Percentiles rank a stretch among this genome's conserved stretches.
These are phyloP conservation scores for Trachelus tabidus DNA, from an alignment of 2,888 invertebrate genomes.

Conservation along the genomic window DNA sequence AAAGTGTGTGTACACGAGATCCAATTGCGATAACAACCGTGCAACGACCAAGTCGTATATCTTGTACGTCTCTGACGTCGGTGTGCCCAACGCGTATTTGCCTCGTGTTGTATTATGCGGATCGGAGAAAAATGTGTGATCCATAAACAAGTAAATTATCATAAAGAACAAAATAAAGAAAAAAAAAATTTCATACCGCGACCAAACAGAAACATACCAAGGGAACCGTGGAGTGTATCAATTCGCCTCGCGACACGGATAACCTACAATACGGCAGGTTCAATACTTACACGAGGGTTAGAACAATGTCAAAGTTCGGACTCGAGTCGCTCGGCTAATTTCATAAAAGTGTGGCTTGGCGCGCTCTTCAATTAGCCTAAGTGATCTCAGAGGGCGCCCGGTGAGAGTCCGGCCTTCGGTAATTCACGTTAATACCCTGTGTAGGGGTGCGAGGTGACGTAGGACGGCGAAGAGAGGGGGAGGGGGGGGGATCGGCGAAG, in stretches of 20 bases:
- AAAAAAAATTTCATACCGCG: background rate
- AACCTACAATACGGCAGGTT: background rate
- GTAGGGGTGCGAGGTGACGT: background rate
- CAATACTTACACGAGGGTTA: background rate
- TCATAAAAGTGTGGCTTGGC: constrained; percentile 29
- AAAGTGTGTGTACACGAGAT: background rate
- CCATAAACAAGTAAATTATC: background rate
- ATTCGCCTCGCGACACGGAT: constrained; percentile 6
- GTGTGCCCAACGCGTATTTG: background rate
- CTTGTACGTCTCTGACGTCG: background rate
- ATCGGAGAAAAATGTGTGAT: background rate
- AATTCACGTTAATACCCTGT: constrained; percentile 40
- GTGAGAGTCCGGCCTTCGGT: constrained; percentile 24
- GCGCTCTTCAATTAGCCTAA: constrained; percentile 42
- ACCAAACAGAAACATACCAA: background rate
- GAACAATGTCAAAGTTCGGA: background rate
- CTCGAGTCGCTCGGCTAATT: constrained; percentile 20
- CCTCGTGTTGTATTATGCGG: background rate
- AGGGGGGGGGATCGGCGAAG: background rate
- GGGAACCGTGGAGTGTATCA: background rate
- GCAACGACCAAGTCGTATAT: background rate
- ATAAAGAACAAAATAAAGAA: background rate
- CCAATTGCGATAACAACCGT: background rate
- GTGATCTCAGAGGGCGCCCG: constrained; percentile 36
- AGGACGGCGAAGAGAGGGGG: background rate